Evolutionary conservation across 1,140 invertebrate genomes (phyloP).

Genomic region (Caenorhabditis briggsae): DNA sequence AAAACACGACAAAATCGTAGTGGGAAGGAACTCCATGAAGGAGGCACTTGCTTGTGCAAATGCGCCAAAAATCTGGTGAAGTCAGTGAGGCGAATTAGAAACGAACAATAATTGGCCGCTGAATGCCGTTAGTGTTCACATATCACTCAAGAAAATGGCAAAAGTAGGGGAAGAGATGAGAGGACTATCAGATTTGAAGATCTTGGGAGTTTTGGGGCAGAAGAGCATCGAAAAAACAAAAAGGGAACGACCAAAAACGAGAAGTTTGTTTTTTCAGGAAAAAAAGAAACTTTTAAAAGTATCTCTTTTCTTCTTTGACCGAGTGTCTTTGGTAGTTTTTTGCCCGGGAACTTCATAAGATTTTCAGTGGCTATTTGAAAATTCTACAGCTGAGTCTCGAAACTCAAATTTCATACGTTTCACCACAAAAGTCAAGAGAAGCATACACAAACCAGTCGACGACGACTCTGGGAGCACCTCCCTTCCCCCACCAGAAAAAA

Average conservation of each 20-base stretch:
- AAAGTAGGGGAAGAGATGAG: neutral
- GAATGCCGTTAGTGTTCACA: conserved; percentile 44
- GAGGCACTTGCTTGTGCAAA: conserved; percentile 17
- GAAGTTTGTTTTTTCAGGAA: neutral
- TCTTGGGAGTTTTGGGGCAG: neutral
- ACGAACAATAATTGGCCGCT: conserved; percentile 50
- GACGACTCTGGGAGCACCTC: conserved; percentile 12
- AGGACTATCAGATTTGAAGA: conserved; percentile 1
- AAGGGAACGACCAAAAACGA: conserved; percentile 12
- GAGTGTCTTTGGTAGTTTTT: conserved; percentile 28
- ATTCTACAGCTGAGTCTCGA: conserved; percentile 25
- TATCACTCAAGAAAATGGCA: conserved; percentile 10
- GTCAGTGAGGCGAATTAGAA: conserved; percentile 53
- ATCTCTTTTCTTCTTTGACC: neutral
- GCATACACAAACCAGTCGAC: conserved; percentile 41
- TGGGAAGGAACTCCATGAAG: neutral
- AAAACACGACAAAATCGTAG: conserved; percentile 40
- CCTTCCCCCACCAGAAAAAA: neutral
- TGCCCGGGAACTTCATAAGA: conserved; percentile 42
- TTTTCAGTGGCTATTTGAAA: conserved; percentile 47
- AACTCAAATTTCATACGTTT: conserved; percentile 55
- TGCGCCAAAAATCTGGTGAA: conserved; percentile 36
- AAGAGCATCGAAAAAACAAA: neutral
- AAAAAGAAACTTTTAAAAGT: conserved; percentile 36
- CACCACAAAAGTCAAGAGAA: conserved; percentile 47